Evolutionary conservation across 2,888 invertebrate genomes (phyloP), one percentile per base, ranked within the genome.

Genomic region (Agrenia bidenticulata): DNA sequence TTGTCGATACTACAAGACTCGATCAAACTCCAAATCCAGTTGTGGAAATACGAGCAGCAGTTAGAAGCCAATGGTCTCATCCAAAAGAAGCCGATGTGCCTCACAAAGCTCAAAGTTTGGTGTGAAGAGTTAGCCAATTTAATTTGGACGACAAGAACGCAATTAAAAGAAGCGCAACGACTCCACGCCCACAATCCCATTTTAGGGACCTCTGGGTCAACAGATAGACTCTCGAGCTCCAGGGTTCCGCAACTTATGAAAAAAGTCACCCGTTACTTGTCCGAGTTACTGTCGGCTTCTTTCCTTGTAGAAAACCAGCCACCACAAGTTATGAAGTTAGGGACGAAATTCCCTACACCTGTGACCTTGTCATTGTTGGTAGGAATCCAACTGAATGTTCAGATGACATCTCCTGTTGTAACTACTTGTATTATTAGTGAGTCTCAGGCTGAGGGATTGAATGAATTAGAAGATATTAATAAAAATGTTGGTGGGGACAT

Each of bases 291-390:
- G 17, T 66, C 65, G 26, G 54, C 39, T 13, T 53, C 63, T 2
- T 54, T 72, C 7, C 55, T 72, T n/a, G 63, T 72, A n/a, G 72
- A 69, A 13, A 64, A 69, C 2, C 72, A 72, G 42, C 72, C 72
- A 1, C 19, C 58, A 2, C 56, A 57, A 23, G 63, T 67, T 26
- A 60, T 69, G 23, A 69, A 69, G 51, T 57, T 56, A 56, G 65
- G 65, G 24, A 69, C 64, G 1, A 66, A 68, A 41, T 70, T 70
- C 51, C 64, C 73, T 5, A 66, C 61, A n/a, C 41, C 65, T 11
- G 59, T 70, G 1, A 58, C 51, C 27, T 63, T 70, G 15, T 59
- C 66, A 9, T 56, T 70, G 39, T 55, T 73, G n/a, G 63, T 66
- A 27, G 70, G 68, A 7, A 66, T 61, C 21, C 63, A 61, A 21